Evolutionary conservation across 2,113 vertebrate species (phyloP).

Genomic region (Origma solitaria): DNA sequence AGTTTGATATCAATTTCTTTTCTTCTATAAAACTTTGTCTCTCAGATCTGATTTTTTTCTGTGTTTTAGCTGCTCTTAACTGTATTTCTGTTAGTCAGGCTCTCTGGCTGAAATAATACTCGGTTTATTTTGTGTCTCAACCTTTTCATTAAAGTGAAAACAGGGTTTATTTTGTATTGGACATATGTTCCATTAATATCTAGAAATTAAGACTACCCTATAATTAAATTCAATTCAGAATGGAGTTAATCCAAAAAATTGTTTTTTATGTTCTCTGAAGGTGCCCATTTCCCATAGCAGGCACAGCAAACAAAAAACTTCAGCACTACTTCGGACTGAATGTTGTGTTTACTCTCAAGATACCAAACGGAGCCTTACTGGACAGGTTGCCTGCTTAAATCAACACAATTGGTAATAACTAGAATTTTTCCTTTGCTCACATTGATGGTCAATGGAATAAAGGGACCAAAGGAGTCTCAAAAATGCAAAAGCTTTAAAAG

Average conservation of each 20-base stretch:
- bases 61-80: neutral
- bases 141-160: neutral
- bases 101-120: neutral
- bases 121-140: neutral
- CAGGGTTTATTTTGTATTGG: neutral
- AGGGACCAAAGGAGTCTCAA: neutral
- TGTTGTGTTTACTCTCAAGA: neutral
- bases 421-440: neutral
- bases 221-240: neutral
- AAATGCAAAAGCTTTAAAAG: neutral
- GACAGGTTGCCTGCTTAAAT: neutral
- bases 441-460: neutral
- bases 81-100: neutral
- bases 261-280: neutral
- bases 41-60: rapidly evolving
- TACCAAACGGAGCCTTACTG: neutral
- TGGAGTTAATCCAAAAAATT: neutral
- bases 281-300: neutral
- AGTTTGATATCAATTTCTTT: neutral
- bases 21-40: neutral
- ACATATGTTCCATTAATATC: neutral
- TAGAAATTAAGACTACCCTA: neutral
- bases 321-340: neutral
- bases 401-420: neutral
- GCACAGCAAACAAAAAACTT: neutral